These are phyloP conservation scores for Neoitamus cyanurus DNA, from an alignment of 2,888 invertebrate genomes.

Conservation along the genomic window DNA sequence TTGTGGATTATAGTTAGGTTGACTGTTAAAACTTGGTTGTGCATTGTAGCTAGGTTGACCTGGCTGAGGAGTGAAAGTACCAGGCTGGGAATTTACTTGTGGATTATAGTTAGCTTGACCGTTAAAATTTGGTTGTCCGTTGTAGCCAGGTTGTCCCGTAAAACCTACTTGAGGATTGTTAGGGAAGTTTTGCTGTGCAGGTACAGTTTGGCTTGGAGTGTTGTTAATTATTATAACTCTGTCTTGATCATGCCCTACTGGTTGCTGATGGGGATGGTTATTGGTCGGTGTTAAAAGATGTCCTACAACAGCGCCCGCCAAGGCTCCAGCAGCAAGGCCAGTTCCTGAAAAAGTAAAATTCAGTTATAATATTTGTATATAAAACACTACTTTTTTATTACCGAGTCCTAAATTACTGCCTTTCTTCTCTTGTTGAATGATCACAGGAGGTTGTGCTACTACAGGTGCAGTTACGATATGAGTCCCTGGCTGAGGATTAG, in stretches of 20 bases:
- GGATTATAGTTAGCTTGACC: slow-evolving; percentile 15
- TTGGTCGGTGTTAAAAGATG: slow-evolving; percentile 62
- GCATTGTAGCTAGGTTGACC: not conserved
- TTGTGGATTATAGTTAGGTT: not conserved
- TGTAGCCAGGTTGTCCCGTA: slow-evolving; percentile 10
- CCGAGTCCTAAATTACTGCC: slow-evolving; percentile 63
- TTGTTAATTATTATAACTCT: slow-evolving; percentile 65
- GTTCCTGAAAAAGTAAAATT: slow-evolving; percentile 57
- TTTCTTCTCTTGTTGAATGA: slow-evolving; percentile 4
- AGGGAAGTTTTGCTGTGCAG: slow-evolving; percentile 52
- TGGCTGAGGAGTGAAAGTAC: not conserved
- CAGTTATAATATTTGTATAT: not conserved
- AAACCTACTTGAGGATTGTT: slow-evolving; percentile 51
- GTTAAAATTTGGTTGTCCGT: not conserved
- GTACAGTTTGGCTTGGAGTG: slow-evolving; percentile 57
- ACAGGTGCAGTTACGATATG: slow-evolving; percentile 42
- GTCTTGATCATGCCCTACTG: slow-evolving; percentile 58
- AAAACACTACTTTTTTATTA: slow-evolving; percentile 53
- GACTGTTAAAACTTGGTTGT: not conserved
- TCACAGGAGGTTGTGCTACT: slow-evolving; percentile 44
- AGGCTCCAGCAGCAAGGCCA: slow-evolving; percentile 62
- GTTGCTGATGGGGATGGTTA: not conserved
- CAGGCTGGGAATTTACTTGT: no score
- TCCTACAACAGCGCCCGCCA: slow-evolving; percentile 63
- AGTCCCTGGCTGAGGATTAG: slow-evolving; percentile 51